These are phyloP conservation scores for Calonectris borealis DNA, from an alignment of 2,113 vertebrate genomes.

Conservation along the genomic window DNA sequence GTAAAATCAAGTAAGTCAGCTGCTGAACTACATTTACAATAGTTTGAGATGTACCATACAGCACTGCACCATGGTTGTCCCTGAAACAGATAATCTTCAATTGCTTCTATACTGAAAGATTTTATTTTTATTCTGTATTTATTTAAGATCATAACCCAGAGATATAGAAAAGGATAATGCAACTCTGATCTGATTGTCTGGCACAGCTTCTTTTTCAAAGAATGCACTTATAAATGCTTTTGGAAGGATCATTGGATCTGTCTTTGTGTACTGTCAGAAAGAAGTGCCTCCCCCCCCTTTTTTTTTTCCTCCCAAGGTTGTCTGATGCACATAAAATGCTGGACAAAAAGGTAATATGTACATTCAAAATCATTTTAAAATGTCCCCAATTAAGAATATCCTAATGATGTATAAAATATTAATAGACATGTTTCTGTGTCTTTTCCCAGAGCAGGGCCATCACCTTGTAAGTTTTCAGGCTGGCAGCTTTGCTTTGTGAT, in stretches of 20 bases:
- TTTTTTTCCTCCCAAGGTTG: background rate
- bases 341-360: background rate
- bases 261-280: background rate
- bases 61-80: background rate
- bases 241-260: background rate
- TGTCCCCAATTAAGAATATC: background rate
- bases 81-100: background rate
- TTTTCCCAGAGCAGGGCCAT: background rate
- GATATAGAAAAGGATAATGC: background rate
- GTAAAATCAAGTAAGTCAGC: background rate
- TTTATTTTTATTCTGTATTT: background rate
- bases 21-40: background rate
- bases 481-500: background rate
- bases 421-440: background rate
- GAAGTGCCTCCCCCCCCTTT: background rate
- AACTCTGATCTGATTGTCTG: background rate
- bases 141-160: background rate
- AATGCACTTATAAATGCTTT: background rate
- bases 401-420: background rate
- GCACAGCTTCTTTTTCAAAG: background rate
- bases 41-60: background rate
- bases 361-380: background rate
- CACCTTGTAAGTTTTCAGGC: background rate
- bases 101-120: background rate
- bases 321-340: background rate